These are phyloP conservation scores for Drosophila neoperkinsi DNA, from an alignment of 2,888 invertebrate genomes.

Conservation along the genomic window DNA sequence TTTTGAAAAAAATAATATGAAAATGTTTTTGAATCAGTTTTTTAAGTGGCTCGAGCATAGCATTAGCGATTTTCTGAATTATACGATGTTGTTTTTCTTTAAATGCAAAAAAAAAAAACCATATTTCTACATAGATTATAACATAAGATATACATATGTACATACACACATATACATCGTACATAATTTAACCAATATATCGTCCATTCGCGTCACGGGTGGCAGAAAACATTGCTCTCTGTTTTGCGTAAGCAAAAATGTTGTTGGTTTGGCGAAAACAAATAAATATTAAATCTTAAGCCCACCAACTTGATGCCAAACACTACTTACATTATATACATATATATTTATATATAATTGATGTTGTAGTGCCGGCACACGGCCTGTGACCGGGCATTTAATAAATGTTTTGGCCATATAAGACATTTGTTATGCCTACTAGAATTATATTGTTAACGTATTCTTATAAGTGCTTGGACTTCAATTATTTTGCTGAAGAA, in stretches of 20 bases:
- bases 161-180: conserved; percentile 6
- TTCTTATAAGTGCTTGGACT: neutral
- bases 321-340: conserved; percentile 14
- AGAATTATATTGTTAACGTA: neutral
- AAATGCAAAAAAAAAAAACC: conserved; percentile 35
- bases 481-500: neutral
- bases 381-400: conserved; percentile 31
- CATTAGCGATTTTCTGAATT: conserved; percentile 20
- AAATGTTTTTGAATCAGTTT: conserved; percentile 39
- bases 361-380: conserved; percentile 36
- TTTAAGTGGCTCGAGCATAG: conserved; percentile 19
- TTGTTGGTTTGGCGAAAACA: conserved; percentile 60
- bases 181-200: conserved; percentile 42
- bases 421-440: conserved; percentile 9
- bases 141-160: conserved; percentile 4
- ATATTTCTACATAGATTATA: conserved; percentile 5
- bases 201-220: conserved; percentile 60
- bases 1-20: conserved; percentile 1
- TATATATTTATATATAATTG: conserved; percentile 9
- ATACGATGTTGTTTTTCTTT: conserved; percentile 10
- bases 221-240: conserved; percentile 42
- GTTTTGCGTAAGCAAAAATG: conserved; percentile 72
- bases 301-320: conserved; percentile 60
- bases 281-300: conserved; percentile 76
- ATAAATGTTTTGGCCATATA: conserved; percentile 15